Evolutionary conservation across 2,113 vertebrate species (phyloP).

Genomic region (Pleuronectes platessa): DNA sequence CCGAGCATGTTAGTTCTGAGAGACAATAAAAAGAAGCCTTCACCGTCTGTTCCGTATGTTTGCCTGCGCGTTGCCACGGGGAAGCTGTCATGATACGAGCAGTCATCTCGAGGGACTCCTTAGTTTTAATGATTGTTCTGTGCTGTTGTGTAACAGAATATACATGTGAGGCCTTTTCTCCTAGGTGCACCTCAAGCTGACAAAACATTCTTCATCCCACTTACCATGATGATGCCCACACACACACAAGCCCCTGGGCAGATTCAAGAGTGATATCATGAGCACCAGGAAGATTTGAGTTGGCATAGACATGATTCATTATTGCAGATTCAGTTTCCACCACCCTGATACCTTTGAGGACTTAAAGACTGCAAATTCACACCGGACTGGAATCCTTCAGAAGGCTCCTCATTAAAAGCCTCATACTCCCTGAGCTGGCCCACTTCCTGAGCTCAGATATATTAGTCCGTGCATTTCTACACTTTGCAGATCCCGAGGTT

Average conservation of each 20-base stretch:
- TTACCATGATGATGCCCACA: neutral
- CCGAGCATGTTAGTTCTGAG: neutral
- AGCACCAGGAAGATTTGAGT: neutral
- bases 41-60: neutral
- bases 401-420: neutral
- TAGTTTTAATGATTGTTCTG: conserved; percentile 12
- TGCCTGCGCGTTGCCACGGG: conserved; percentile 1
- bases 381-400: conserved; percentile 7
- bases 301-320: neutral
- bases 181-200: conserved; percentile 31
- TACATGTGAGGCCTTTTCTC: conserved; percentile 18
- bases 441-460: conserved; percentile 8
- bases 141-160: conserved; percentile 19
- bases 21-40: conserved; percentile 8
- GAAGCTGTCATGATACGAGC: conserved; percentile 27
- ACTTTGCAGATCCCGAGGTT: conserved; percentile 40
- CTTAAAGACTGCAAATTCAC: neutral
- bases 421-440: conserved; percentile 3
- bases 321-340: neutral
- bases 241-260: neutral
- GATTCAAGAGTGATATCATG: neutral
- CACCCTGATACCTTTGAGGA: neutral
- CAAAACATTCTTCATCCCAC: neutral
- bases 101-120: conserved; percentile 26
- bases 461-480: conserved; percentile 11